phyloP scores from a whole-genome alignment of 2,888 invertebrate genomes.

The Sarcophaga carnaria region DNA sequence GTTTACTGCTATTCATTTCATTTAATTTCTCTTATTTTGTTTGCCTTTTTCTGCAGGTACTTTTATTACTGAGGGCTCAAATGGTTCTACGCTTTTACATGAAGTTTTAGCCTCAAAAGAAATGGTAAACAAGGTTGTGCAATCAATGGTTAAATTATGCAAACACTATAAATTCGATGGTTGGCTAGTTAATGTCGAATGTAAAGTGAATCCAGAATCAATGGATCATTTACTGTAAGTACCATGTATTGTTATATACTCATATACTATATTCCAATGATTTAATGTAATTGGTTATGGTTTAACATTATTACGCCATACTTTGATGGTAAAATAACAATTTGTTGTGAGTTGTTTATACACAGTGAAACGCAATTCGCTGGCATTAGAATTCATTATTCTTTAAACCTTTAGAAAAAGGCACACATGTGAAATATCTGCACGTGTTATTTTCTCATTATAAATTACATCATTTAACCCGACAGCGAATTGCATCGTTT shows the following conservation, averaged over 20 bases:
- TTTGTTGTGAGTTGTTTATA: not conserved
- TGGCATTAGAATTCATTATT: too few relatives aligned
- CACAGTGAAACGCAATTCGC: too few relatives aligned
- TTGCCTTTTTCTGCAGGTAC: slow-evolving; percentile 85
- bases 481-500: too few relatives aligned
- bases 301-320: not conserved
- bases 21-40: not conserved
- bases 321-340: too few relatives aligned
- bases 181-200: slow-evolving; percentile 98
- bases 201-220: slow-evolving; percentile 83
- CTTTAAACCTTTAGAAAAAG: too few relatives aligned
- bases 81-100: slow-evolving; percentile 86
- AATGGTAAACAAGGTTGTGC: slow-evolving; percentile 85
- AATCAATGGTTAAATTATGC: slow-evolving; percentile 88
- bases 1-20: slow-evolving; percentile 4
- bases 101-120: slow-evolving; percentile 85
- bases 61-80: slow-evolving; percentile 92
- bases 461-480: too few relatives aligned
- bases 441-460: too few relatives aligned
- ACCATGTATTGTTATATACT: slow-evolving; percentile 7
- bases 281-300: slow-evolving; percentile 1
- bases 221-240: slow-evolving; percentile 78
- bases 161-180: slow-evolving; percentile 94
- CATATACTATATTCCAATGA: not conserved
- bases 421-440: too few relatives aligned